Base-by-base conservation (phyloP, 2,797 vertebrate species). In the Hapalemur alaotrensis region DNA sequence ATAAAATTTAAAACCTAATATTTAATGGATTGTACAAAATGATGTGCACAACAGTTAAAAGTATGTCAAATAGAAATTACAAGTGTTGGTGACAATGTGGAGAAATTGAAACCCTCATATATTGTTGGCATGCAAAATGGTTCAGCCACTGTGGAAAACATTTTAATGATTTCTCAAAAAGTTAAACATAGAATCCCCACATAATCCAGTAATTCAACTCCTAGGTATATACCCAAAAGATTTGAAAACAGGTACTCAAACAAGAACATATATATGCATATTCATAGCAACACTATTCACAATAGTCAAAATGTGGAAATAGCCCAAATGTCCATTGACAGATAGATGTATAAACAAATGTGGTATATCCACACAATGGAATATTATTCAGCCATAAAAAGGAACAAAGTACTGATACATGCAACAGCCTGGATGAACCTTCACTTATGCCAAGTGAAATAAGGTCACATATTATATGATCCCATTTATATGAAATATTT, bases 1-100 rank as follows among this genome's bases (percentile, higher is more conserved):
- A 52, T 65, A 95, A 82, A 80, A 72, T 89, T 59, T 93, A 88
- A 90, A 90, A 93, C 23, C 38, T 96, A 89, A 65, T 88, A 92
- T 63, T 93, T 86, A 86, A 88, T 83, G 52, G 17, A 57, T 38
- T 84, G 32, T 3, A 61, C 67, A 76, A 93, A 91, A 89, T 86
- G 30, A 50, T 23, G 18, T 32, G 84, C 50, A 93, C 54, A 67
- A 80, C 35, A 72, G 35, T 92, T 92, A 79, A 85, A 93, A 91
- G 50, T 79, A 79, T 73, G 23, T 81, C 59, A 87, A 89, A 54
- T 4, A 41, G 70, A 95, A 87, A 91, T 78, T 79, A 48, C 32
- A 92, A 94, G 23, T 54, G 35, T 78, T 95, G 52, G 35, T 20
- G 41, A 96, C 18, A 50, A 41, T 70, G 41, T 82, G 7, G 52